Evolutionary conservation across 2,797 vertebrate genomes (phyloP).

Genomic region (Pantherophis vulpinus): DNA sequence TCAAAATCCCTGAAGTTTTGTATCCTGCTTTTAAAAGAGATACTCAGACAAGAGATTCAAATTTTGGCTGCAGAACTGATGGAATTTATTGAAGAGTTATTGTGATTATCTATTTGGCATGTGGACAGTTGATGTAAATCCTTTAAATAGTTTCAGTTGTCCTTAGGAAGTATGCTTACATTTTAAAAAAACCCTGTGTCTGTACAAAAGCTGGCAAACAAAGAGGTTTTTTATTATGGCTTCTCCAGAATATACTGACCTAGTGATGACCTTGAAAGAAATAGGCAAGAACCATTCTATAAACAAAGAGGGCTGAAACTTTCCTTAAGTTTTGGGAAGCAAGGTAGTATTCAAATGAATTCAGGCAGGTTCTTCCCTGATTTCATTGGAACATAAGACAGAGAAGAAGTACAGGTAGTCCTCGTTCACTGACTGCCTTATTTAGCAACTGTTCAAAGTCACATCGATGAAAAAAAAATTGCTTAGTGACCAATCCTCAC

Average conservation of each 20-base stretch:
- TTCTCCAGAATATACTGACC: neutral
- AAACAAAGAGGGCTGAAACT: neutral
- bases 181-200: neutral
- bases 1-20: neutral
- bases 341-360: neutral
- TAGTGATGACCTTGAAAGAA: neutral
- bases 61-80: neutral
- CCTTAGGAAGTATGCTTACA: neutral
- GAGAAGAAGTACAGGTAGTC: neutral
- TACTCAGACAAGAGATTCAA: neutral
- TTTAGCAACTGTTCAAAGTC: neutral
- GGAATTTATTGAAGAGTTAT: too few relatives aligned
- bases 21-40: neutral
- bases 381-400: neutral
- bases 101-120: neutral
- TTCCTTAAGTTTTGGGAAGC: neutral
- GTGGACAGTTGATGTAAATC: neutral
- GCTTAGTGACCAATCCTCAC: neutral
- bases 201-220: neutral
- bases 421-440: neutral
- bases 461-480: neutral
- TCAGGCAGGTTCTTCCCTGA: neutral
- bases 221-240: neutral
- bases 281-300: neutral
- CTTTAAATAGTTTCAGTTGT: neutral